These are phyloP conservation scores for Ephialtes manifestator DNA, from an alignment of 2,888 invertebrate species.

Conservation along the genomic window DNA sequence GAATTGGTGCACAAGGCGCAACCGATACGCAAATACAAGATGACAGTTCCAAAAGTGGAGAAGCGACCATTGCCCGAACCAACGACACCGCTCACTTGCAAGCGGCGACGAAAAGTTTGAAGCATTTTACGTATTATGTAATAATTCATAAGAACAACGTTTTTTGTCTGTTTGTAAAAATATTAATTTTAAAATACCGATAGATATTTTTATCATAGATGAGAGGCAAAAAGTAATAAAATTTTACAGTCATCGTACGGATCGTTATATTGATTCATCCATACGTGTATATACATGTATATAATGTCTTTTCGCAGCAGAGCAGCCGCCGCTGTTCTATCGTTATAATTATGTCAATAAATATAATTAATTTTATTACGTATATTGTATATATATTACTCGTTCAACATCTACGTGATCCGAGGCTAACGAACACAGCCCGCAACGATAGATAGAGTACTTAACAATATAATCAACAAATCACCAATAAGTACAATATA, in stretches of 20 bases:
- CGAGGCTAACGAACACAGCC: slow-evolving; percentile 58
- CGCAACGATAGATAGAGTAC: slow-evolving; percentile 59
- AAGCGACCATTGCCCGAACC: slow-evolving; percentile 75
- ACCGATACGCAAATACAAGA: slow-evolving; percentile 72
- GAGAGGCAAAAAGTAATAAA: slow-evolving; percentile 21
- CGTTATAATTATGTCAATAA: slow-evolving; percentile 53
- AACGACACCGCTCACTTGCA: slow-evolving; percentile 63
- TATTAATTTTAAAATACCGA: not conserved
- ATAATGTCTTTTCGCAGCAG: slow-evolving; percentile 41
- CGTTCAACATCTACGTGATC: slow-evolving; percentile 49
- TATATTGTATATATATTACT: slow-evolving; percentile 40
- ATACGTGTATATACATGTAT: slow-evolving; percentile 49
- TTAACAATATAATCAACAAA: slow-evolving; percentile 66
- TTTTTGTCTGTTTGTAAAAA: slow-evolving; percentile 25
- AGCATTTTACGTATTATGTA: not conserved
- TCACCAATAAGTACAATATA: slow-evolving; percentile 34
- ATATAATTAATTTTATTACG: slow-evolving; percentile 55
- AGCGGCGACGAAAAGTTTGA: slow-evolving; percentile 72
- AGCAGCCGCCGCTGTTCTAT: slow-evolving; percentile 36
- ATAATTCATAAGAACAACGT: not conserved
- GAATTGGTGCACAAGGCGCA: slow-evolving; percentile 72
- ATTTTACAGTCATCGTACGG: slow-evolving; percentile 17
- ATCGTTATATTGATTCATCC: slow-evolving; percentile 36
- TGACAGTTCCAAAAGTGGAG: slow-evolving; percentile 46
- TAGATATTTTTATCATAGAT: not conserved